Conservation (phyloP, 2,113 vertebrate genomes). For the Scartelaos histophorus region DNA sequence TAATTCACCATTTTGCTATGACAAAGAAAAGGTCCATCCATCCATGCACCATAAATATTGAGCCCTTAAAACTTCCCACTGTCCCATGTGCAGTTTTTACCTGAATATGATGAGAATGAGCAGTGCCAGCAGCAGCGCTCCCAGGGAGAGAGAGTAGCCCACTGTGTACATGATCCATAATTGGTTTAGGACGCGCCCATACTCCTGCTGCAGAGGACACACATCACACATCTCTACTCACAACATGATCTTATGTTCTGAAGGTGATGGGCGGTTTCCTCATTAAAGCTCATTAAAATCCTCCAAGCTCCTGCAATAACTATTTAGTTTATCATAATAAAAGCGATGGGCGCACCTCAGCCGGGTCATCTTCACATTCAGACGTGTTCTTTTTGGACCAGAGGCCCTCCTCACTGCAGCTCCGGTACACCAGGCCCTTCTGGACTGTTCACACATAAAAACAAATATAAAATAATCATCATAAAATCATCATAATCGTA, state of each 20-base stretch:
- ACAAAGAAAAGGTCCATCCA: no score
- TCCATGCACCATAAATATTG: no score
- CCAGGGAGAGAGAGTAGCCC: constrained; percentile 89
- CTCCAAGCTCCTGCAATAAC: constrained; percentile 12
- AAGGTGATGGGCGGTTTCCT: constrained; percentile 21
- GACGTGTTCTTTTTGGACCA: constrained; percentile 84
- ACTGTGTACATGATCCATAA: constrained; percentile 91
- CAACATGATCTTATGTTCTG: background rate
- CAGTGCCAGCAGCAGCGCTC: constrained; percentile 85
- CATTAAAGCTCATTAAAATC: constrained; percentile 1
- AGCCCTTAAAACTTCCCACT: no score
- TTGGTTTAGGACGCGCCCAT: constrained; percentile 79
- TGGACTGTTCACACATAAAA: constrained; percentile 78
- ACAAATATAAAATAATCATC: background rate
- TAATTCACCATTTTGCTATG: no score
- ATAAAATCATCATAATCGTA: background rate
- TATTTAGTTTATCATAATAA: background rate
- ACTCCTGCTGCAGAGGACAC: constrained; percentile 73
- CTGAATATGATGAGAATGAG: constrained; percentile 87
- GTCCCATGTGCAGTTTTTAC: constrained; percentile 58
- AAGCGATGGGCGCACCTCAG: constrained; percentile 44
- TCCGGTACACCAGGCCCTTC: constrained; percentile 82
- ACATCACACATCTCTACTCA: background rate
- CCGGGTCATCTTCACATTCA: constrained; percentile 82
- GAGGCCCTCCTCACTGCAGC: constrained; percentile 82